phyloP scores from a whole-genome alignment of 1,140 invertebrate genomes.

The Pollicipes pollicipes region DNA sequence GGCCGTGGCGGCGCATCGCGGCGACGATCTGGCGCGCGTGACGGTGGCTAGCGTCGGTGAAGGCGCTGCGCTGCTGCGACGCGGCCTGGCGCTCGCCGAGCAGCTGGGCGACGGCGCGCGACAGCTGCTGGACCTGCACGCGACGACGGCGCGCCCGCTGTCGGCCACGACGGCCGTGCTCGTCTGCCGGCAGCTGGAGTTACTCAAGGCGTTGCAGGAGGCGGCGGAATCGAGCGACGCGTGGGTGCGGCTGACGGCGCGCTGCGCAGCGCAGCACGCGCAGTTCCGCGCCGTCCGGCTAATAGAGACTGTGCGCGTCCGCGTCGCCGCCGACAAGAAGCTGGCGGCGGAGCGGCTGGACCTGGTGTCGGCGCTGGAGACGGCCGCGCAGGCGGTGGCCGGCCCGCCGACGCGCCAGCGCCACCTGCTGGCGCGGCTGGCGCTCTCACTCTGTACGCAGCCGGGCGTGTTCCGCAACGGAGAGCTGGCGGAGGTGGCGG shows the following conservation, averaged over 20 bases:
- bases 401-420: conserved; percentile 46
- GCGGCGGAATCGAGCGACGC: conserved; percentile 40
- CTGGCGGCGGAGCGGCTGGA: conserved; percentile 37
- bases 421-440: conserved; percentile 42
- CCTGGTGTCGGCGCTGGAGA: conserved; percentile 47
- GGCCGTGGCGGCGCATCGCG: conserved; percentile 4
- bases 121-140: conserved; percentile 61
- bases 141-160: conserved; percentile 51
- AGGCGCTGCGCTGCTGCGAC: conserved; percentile 22
- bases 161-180: conserved; percentile 52
- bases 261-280: conserved; percentile 39
- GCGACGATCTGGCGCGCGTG: conserved; percentile 2
- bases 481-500: conserved; percentile 31
- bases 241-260: conserved; percentile 47
- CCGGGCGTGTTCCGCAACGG: conserved; percentile 34
- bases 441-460: conserved; percentile 44
- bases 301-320: conserved; percentile 12
- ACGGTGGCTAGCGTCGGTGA: conserved; percentile 6
- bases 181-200: conserved; percentile 60
- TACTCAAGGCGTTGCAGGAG: conserved; percentile 56
- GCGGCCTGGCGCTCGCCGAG: conserved; percentile 43
- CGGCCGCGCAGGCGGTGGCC: conserved; percentile 36
- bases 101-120: conserved; percentile 39
- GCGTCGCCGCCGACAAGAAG: conserved; percentile 9
- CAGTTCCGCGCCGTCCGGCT: conserved; percentile 10